Evolutionary conservation across 1,140 invertebrate genomes (phyloP).

Genomic region (Sinonovacula constricta): DNA sequence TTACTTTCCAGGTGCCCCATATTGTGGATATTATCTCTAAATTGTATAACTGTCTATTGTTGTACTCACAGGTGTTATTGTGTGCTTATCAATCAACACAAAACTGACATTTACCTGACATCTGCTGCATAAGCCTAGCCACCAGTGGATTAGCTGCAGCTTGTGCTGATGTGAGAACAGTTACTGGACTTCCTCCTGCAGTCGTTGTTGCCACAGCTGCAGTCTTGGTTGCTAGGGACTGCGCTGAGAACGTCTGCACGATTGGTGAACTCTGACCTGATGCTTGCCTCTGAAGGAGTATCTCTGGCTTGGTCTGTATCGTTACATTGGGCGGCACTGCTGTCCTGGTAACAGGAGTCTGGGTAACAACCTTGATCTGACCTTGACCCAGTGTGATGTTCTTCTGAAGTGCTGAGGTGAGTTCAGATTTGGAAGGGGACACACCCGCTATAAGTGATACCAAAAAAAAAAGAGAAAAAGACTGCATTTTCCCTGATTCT

Average conservation of each 20-base stretch:
- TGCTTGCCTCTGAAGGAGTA: neutral
- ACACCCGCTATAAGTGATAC: neutral
- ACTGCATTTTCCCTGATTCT: neutral
- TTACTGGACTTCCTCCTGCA: constrained; percentile 23
- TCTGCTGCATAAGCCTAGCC: constrained; percentile 48
- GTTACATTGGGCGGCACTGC: constrained; percentile 30
- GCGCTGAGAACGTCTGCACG: constrained; percentile 21
- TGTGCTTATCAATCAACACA: no score
- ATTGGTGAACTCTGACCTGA: constrained; percentile 21
- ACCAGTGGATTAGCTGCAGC: constrained; percentile 40
- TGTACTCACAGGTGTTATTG: no score
- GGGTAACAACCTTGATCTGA: constrained; percentile 40
- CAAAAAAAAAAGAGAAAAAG: neutral
- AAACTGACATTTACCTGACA: constrained; percentile 29
- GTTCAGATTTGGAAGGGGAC: constrained; percentile 24
- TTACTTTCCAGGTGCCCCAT: no score
- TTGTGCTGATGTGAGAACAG: constrained; percentile 19
- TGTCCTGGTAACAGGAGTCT: constrained; percentile 15
- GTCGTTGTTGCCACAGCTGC: constrained; percentile 23
- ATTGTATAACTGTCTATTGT: no score
- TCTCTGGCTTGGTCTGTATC: constrained; percentile 24
- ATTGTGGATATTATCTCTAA: no score
- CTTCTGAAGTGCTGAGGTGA: constrained; percentile 17
- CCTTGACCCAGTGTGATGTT: constrained; percentile 25
- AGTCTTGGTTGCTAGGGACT: constrained; percentile 7